A percentile compares a stretch with the other conserved stretches of the same genome.
Conservation (phyloP, 1,140 invertebrate species). For the Rhyacophila brunnea region DNA sequence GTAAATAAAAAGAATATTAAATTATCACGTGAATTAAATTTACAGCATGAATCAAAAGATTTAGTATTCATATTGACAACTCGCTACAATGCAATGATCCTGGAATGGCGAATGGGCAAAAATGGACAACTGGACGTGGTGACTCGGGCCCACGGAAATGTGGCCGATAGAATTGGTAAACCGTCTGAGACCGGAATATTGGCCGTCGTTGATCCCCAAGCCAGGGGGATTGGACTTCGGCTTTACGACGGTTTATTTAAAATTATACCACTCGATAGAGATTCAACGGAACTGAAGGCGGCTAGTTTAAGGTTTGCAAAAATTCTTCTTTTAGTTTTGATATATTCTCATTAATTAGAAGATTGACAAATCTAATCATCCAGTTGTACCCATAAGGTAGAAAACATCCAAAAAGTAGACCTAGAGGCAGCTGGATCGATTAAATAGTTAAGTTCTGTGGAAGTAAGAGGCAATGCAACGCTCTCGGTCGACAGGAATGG, state of each 20-base stretch:
- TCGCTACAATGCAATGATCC: constrained; percentile 95
- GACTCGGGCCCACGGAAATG: constrained; percentile 95
- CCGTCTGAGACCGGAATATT: constrained; percentile 92
- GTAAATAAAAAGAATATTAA: too few relatives aligned
- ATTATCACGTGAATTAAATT: too few relatives aligned
- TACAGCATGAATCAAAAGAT: constrained; percentile 90
- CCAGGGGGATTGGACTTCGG: constrained; percentile 89
- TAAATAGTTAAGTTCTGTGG: too few relatives aligned
- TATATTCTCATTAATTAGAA: too few relatives aligned
- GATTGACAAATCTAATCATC: too few relatives aligned
- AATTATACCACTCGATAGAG: constrained; percentile 90
- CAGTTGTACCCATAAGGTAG: too few relatives aligned
- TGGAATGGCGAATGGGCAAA: constrained; percentile 74
- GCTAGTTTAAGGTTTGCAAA: constrained; percentile 82
- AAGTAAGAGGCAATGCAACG: too few relatives aligned
- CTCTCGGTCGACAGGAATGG: too few relatives aligned
- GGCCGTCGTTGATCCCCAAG: constrained; percentile 94
- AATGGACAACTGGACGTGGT: constrained; percentile 86
- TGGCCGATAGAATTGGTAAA: constrained; percentile 86
- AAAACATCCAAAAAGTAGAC: too few relatives aligned
- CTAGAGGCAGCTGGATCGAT: too few relatives aligned
- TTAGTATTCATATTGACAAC: constrained; percentile 91
- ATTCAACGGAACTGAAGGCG: constrained; percentile 90
- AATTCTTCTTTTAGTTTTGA: too few relatives aligned
- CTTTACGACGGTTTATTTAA: constrained; percentile 98